Conservation (phyloP, 2,113 vertebrate species). For the Marmota monax region DNA sequence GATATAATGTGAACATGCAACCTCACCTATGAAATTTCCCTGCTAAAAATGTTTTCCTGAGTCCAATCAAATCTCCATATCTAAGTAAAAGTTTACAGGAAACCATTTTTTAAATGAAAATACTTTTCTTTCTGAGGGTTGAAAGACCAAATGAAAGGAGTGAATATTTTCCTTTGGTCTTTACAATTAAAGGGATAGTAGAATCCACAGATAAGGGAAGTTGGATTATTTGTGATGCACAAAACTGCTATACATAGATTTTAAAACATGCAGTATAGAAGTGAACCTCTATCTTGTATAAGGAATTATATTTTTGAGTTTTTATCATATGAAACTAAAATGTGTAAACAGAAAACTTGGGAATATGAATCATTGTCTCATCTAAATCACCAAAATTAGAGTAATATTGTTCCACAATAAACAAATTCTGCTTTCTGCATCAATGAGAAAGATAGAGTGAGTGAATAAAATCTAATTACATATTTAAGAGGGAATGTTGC, state of each 20-base stretch:
- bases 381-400: not conserved
- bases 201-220: not conserved
- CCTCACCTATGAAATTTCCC: not conserved
- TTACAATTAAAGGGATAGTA: not conserved
- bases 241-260: not conserved
- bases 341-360: not conserved
- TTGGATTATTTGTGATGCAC: not conserved
- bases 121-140: not conserved
- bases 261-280: not conserved
- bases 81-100: not conserved
- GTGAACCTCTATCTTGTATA: not conserved
- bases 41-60: not conserved
- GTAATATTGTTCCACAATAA: not conserved
- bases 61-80: not conserved
- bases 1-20: not conserved
- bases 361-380: not conserved
- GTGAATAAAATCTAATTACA: not conserved
- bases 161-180: not conserved
- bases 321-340: constrained; percentile 9
- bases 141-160: not conserved
- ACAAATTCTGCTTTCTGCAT: not conserved
- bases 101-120: not conserved
- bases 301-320: not conserved
- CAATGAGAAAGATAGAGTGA: not conserved
- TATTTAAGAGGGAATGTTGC: not conserved